phyloP scores from a whole-genome alignment of 2,113 vertebrate species.

The Misgurnus mizolepis region DNA sequence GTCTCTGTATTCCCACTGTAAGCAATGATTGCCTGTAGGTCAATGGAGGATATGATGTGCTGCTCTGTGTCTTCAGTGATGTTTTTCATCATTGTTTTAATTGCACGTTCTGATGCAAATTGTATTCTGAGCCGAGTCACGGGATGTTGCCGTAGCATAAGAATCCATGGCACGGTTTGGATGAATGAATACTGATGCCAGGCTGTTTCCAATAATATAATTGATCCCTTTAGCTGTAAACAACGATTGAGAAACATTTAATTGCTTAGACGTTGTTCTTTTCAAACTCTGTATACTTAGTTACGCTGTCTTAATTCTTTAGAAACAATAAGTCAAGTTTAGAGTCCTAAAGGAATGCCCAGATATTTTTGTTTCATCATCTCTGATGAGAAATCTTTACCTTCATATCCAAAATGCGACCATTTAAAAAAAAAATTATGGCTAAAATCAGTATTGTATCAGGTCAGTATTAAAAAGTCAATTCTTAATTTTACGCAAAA shows the following conservation, averaged over 20 bases:
- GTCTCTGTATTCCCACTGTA: background rate
- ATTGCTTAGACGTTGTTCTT: background rate
- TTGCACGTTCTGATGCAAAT: background rate
- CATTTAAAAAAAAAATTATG: no score
- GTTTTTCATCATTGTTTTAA: background rate
- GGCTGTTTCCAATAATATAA: background rate
- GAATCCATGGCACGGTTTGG: background rate
- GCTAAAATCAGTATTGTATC: no score
- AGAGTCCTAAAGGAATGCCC: no score
- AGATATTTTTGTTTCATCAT: no score
- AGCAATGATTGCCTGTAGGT: background rate
- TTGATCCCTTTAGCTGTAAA: slow-evolving; percentile 6
- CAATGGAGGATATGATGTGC: background rate
- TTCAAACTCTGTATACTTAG: no score
- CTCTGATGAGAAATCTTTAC: no score
- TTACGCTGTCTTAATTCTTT: background rate
- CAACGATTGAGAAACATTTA: background rate
- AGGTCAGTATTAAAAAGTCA: no score
- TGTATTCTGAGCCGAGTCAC: background rate
- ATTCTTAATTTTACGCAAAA: no score
- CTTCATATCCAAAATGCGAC: no score
- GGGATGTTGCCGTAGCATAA: background rate
- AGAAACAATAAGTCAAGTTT: background rate
- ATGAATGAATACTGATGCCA: background rate
- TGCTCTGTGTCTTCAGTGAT: background rate